These are phyloP conservation scores for Drosophila kuntzei DNA, from an alignment of 2,888 invertebrate genomes.

Conservation along the genomic window DNA sequence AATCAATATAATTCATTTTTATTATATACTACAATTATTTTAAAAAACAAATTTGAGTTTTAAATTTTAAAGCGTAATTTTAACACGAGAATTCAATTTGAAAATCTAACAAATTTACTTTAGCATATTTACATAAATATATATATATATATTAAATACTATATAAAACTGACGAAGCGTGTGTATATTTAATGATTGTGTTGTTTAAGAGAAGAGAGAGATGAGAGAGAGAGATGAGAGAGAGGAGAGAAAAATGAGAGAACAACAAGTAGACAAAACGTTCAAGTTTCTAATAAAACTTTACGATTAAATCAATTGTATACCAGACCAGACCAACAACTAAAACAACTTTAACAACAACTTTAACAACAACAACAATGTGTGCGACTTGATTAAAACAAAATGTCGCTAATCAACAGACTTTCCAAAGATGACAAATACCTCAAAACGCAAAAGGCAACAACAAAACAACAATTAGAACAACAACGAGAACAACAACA, in stretches of 20 bases:
- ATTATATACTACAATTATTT: slow-evolving; percentile 53
- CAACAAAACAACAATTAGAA: slow-evolving; percentile 43
- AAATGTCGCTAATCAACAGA: slow-evolving; percentile 66
- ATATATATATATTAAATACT: slow-evolving; percentile 54
- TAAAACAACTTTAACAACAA: slow-evolving; percentile 33
- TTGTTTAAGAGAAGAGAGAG: slow-evolving; percentile 66
- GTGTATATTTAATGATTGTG: slow-evolving; percentile 80
- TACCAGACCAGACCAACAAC: slow-evolving; percentile 64
- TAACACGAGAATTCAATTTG: slow-evolving; percentile 61
- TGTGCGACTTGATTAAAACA: slow-evolving; percentile 59
- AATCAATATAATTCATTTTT: slow-evolving; percentile 38
- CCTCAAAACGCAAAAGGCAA: slow-evolving; percentile 79
- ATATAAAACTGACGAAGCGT: slow-evolving; percentile 84
- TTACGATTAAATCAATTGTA: slow-evolving; percentile 26
- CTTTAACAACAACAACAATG: slow-evolving; percentile 30
- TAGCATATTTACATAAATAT: slow-evolving; percentile 47
- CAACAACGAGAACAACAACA: slow-evolving; percentile 34
- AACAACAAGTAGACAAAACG: slow-evolving; percentile 48
- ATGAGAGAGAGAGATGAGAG: slow-evolving; percentile 25
- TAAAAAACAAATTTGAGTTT: slow-evolving; percentile 67
- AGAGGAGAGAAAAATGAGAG: slow-evolving; percentile 25
- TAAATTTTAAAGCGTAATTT: slow-evolving; percentile 67
- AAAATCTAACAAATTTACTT: slow-evolving; percentile 56
- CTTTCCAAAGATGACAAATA: slow-evolving; percentile 82
- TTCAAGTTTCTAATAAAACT: slow-evolving; percentile 46